These are phyloP conservation scores for Pseudolycoriella hygida DNA, from an alignment of 2,888 invertebrate species.

Conservation along the genomic window DNA sequence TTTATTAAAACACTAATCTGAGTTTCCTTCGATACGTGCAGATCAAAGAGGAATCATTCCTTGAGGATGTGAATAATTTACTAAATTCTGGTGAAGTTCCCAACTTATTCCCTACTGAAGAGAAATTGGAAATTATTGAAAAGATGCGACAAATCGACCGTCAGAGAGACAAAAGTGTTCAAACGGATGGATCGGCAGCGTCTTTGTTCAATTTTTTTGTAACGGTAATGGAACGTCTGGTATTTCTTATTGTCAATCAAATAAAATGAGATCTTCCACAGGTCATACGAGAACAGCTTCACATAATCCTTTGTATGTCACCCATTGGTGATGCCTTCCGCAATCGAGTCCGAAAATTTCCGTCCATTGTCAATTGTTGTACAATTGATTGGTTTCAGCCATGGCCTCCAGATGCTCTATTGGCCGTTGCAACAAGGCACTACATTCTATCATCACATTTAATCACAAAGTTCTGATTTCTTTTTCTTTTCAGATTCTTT, in stretches of 20 bases:
- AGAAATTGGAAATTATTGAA: constrained; percentile 78
- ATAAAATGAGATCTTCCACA: constrained; percentile 19
- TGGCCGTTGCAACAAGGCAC: constrained; percentile 59
- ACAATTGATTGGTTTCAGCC: constrained; percentile 94
- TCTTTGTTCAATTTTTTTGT: constrained; percentile 86
- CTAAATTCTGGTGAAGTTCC: constrained; percentile 89
- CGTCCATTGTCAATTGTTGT: constrained; percentile 84
- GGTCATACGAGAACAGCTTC: constrained; percentile 76
- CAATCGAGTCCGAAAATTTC: constrained; percentile 73
- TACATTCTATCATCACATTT: not conserved
- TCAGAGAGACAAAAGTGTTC: constrained; percentile 65
- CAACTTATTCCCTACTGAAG: constrained; percentile 70
- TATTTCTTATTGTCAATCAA: too few relatives aligned
- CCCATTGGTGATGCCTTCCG: constrained; percentile 76
- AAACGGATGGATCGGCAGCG: constrained; percentile 83
- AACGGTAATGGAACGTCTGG: constrained; percentile 11
- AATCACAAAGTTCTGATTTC: not conserved
- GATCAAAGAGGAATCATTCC: constrained; percentile 83
- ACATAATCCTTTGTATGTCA: constrained; percentile 78
- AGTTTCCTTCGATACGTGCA: too few relatives aligned
- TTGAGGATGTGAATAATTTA: constrained; percentile 86
- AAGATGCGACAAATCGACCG: constrained; percentile 85
- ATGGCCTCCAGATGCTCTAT: constrained; percentile 85
- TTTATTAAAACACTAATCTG: too few relatives aligned
- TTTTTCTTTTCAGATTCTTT: constrained; percentile 39